These are phyloP conservation scores for Euzophera pinguis DNA, from an alignment of 2,888 invertebrate species.

Conservation along the genomic window DNA sequence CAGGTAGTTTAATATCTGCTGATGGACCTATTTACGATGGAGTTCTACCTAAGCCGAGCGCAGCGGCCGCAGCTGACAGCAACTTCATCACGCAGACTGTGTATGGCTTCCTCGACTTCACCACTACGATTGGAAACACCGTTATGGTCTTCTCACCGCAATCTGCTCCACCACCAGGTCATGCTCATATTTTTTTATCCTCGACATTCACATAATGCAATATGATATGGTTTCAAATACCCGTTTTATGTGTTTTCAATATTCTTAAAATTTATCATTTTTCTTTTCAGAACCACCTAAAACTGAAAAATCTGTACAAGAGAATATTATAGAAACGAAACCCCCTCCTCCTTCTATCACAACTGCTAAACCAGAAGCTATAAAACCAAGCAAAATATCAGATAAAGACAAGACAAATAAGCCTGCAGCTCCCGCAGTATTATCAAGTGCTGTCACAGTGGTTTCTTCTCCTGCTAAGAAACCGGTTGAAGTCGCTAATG, in stretches of 20 bases:
- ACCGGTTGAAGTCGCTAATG: slow-evolving; percentile 57
- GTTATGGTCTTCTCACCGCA: slow-evolving; percentile 97
- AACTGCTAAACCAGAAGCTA: slow-evolving; percentile 62
- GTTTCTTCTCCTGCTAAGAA: slow-evolving; percentile 66
- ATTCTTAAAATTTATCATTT: not conserved
- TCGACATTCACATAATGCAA: not conserved
- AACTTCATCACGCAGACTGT: slow-evolving; percentile 91
- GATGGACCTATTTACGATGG: slow-evolving; percentile 46
- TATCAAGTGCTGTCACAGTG: slow-evolving; percentile 65
- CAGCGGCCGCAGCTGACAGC: slow-evolving; percentile 32
- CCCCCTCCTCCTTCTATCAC: slow-evolving; percentile 61
- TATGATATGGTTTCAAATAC: not conserved
- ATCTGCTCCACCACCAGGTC: slow-evolving; percentile 87
- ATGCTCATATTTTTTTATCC: slow-evolving; percentile 25
- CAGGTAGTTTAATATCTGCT: slow-evolving; percentile 26
- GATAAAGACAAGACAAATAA: slow-evolving; percentile 63
- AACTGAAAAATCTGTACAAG: slow-evolving; percentile 64
- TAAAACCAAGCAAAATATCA: slow-evolving; percentile 67
- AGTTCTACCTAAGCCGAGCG: slow-evolving; percentile 26
- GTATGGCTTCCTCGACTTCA: slow-evolving; percentile 95
- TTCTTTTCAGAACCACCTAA: slow-evolving; percentile 63
- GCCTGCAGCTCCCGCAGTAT: slow-evolving; percentile 47
- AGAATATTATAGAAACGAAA: slow-evolving; percentile 73
- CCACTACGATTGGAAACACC: slow-evolving; percentile 95
- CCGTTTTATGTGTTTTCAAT: no score